Conservation (phyloP, 2,113 vertebrate species). For the Daubentonia madagascariensis region DNA sequence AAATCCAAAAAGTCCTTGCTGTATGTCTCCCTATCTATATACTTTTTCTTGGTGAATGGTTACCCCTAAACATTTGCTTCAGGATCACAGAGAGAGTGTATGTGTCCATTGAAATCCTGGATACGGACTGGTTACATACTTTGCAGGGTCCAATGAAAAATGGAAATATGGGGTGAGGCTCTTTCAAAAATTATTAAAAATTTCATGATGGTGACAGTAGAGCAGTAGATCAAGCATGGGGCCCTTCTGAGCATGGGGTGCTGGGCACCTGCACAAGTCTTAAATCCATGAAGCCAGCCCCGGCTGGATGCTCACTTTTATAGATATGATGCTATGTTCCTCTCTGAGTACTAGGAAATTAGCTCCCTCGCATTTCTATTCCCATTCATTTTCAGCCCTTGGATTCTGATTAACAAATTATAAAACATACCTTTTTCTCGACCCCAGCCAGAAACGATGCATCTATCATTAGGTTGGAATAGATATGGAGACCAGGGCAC, state of each 20-base stretch:
- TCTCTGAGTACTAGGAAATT: background rate
- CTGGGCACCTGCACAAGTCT: background rate
- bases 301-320: background rate
- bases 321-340: background rate
- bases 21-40: background rate
- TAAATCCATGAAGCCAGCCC: background rate
- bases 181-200: background rate
- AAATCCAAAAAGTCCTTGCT: background rate
- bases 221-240: background rate
- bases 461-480: slow-evolving; percentile 87
- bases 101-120: background rate
- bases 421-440: slow-evolving; percentile 85
- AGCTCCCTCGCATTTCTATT: background rate
- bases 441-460: slow-evolving; percentile 95
- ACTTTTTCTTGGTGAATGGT: background rate
- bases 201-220: background rate
- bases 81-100: background rate
- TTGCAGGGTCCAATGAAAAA: background rate
- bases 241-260: accelerated
- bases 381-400: background rate
- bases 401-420: background rate
- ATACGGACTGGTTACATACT: background rate
- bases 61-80: background rate
- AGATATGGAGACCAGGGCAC: slow-evolving; percentile 91
- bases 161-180: background rate